Conservation (phyloP, 2,797 vertebrate species). For the Pseudotriccus pelzelni region DNA sequence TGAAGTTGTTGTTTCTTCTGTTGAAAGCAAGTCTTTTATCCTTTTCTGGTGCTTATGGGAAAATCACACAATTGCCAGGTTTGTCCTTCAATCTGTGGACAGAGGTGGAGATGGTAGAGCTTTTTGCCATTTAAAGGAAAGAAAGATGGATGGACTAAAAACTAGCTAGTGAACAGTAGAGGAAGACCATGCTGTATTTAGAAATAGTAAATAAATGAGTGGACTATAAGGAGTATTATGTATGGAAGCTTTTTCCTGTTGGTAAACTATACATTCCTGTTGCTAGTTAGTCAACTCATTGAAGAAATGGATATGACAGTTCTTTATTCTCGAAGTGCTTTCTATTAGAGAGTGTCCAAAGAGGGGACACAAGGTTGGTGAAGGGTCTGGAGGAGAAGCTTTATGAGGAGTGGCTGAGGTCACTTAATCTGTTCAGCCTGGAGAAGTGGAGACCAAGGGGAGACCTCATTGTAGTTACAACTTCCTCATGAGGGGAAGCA, state of each 20-base stretch:
- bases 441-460: neutral
- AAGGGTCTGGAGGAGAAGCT: neutral
- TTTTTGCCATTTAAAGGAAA: neutral
- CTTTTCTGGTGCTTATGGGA: neutral
- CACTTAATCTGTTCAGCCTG: neutral
- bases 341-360: neutral
- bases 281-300: neutral
- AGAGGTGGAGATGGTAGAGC: neutral
- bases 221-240: neutral
- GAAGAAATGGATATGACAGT: neutral
- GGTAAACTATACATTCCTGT: neutral
- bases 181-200: neutral
- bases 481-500: neutral
- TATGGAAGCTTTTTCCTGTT: neutral
- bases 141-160: neutral
- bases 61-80: neutral
- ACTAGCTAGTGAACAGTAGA: neutral
- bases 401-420: neutral
- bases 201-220: neutral
- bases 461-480: neutral
- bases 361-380: neutral
- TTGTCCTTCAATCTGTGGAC: neutral
- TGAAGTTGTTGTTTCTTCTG: neutral
- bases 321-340: neutral
- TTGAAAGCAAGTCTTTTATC: neutral